These are phyloP conservation scores for Bujurquina vittata DNA, from an alignment of 2,113 vertebrate genomes.

Conservation along the genomic window DNA sequence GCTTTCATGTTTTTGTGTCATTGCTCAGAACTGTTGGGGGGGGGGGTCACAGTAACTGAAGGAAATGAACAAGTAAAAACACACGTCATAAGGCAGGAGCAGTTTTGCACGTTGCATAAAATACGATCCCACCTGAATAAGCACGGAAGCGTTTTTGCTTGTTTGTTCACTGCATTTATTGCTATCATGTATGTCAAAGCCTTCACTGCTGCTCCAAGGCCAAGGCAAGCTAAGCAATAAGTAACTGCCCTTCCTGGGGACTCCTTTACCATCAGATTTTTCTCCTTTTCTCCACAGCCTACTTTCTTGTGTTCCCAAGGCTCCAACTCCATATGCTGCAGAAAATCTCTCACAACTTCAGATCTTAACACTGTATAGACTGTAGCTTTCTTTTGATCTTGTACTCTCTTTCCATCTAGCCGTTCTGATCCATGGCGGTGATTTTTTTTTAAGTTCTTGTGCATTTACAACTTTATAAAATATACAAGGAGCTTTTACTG, in stretches of 20 bases:
- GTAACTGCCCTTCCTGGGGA: constrained; percentile 6
- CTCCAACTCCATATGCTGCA: constrained; percentile 20
- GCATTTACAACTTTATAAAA: constrained; percentile 15
- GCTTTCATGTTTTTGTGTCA: constrained; percentile 3
- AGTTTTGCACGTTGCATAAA: background rate
- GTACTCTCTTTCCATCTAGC: constrained; percentile 13
- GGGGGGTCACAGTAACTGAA: background rate
- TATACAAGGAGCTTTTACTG: background rate
- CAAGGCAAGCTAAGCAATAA: background rate
- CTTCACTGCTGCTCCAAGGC: background rate
- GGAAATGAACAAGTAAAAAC: background rate
- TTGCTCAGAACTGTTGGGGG: background rate
- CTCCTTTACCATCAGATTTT: background rate
- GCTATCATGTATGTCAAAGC: background rate
- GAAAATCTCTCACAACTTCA: constrained; percentile 14
- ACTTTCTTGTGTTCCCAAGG: constrained; percentile 22
- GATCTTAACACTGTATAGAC: constrained; percentile 24
- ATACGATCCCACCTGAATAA: background rate
- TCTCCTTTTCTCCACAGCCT: background rate
- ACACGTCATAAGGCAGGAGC: background rate
- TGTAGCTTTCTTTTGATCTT: constrained; percentile 12
- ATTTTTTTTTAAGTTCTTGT: background rate
- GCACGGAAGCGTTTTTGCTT: background rate
- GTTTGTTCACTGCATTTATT: background rate
- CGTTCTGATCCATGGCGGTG: background rate